Evolutionary conservation across 2,888 invertebrate species (phyloP).

Genomic region (Drymonia ruficornis): DNA sequence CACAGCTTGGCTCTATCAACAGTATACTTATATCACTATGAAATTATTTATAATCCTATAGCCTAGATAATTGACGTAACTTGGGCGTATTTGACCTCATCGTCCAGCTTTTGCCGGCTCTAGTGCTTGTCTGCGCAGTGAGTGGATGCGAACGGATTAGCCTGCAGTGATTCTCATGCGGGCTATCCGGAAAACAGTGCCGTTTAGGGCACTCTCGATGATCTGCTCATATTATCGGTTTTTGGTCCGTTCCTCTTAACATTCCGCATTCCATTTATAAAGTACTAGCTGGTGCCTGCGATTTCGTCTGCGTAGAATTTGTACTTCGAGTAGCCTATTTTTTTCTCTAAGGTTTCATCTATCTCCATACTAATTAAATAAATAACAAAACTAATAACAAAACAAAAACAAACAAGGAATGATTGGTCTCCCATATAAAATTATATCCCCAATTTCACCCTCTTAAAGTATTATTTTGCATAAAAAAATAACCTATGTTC

Average conservation of each 20-base stretch:
- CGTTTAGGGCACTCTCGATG: not conserved
- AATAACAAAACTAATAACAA: too few relatives aligned
- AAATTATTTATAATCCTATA: not conserved
- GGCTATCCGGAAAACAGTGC: conserved; percentile 17
- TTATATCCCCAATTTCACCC: too few relatives aligned
- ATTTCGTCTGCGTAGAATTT: too few relatives aligned
- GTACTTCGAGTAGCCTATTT: too few relatives aligned
- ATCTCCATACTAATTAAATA: too few relatives aligned
- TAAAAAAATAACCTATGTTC: too few relatives aligned
- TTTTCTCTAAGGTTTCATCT: too few relatives aligned
- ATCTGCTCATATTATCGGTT: not conserved
- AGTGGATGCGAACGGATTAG: conserved; percentile 26
- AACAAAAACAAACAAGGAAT: too few relatives aligned
- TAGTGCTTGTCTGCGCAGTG: not conserved
- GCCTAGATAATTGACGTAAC: not conserved
- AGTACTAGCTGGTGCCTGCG: too few relatives aligned
- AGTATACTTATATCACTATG: not conserved
- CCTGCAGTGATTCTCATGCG: conserved; percentile 31
- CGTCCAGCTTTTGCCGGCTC: not conserved
- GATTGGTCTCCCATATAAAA: too few relatives aligned
- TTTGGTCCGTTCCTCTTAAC: not conserved
- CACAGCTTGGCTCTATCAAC: too few relatives aligned
- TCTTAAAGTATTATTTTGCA: too few relatives aligned
- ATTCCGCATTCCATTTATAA: not conserved
- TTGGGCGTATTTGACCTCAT: not conserved